Conservation (phyloP, 23 tunicate species). For the Phallusia fumigata region DNA sequence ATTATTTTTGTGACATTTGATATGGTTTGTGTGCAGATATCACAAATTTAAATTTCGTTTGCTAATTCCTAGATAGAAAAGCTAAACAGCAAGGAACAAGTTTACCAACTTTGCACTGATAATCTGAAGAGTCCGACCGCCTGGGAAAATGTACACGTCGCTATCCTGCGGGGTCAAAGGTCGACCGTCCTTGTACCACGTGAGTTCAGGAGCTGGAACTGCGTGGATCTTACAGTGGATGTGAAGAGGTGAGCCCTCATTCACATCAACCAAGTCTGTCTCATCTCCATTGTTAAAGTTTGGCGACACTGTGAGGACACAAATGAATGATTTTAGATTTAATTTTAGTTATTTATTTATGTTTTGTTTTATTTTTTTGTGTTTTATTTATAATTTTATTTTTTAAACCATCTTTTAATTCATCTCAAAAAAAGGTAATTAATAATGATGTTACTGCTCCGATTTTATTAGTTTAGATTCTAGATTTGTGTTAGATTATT, state of each 20-base stretch:
- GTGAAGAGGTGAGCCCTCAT: conserved; percentile 69
- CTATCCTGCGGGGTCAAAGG: conserved; percentile 35
- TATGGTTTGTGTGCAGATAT: not conserved
- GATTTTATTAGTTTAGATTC: no score
- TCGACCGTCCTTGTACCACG: conserved; percentile 81
- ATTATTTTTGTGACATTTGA: not conserved
- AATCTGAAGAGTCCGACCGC: conserved; percentile 60
- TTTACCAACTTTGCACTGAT: conserved; percentile 41
- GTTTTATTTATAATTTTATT: no score
- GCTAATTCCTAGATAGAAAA: no score
- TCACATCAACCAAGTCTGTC: conserved; percentile 46
- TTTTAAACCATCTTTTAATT: no score
- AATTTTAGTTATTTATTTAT: no score
- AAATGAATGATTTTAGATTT: no score
- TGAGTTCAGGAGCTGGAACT: conserved; percentile 70
- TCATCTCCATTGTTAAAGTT: conserved; percentile 45
- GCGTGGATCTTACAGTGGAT: conserved; percentile 93
- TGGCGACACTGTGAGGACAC: conserved; percentile 49
- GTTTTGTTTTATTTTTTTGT: no score
- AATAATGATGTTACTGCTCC: no score
- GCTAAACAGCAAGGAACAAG: no score
- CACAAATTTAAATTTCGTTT: no score
- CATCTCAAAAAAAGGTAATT: no score
- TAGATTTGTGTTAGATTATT: no score
- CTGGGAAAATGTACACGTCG: conserved; percentile 62